A percentile compares a stretch with the other conserved stretches of the same genome.
Conservation (phyloP, 2,888 invertebrate genomes). For the Parnassius orleans region DNA sequence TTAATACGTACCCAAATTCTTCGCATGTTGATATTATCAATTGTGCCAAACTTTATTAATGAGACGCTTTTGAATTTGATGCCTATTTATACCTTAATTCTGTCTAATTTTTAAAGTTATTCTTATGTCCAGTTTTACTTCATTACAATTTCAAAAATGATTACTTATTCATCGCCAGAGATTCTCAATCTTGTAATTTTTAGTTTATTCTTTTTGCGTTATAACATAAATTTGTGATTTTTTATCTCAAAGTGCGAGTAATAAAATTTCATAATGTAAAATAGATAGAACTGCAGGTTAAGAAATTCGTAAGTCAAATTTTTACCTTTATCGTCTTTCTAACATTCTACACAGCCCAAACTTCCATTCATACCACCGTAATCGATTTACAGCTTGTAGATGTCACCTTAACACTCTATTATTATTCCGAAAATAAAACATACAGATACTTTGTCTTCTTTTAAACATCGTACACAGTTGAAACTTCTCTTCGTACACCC, state of each 20-base stretch:
- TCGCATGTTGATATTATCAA: constrained; percentile 31
- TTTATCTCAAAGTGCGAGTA: neutral
- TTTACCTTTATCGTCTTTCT: too few species aligned
- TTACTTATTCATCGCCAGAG: constrained; percentile 23
- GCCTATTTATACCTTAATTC: constrained; percentile 36
- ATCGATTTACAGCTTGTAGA: too few species aligned
- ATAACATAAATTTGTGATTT: constrained; percentile 18
- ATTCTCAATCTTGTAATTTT: constrained; percentile 25
- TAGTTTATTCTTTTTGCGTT: constrained; percentile 5
- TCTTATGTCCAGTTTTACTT: constrained; percentile 30
- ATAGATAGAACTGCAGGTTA: too few species aligned
- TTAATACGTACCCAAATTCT: constrained; percentile 31
- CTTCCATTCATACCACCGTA: too few species aligned
- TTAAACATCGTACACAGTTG: too few species aligned
- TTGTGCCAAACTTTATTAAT: constrained; percentile 29
- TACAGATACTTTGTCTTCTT: too few species aligned
- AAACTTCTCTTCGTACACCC: too few species aligned
- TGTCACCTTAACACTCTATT: too few species aligned
- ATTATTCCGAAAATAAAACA: too few species aligned
- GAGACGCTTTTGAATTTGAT: constrained; percentile 28
- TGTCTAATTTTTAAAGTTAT: constrained; percentile 32
- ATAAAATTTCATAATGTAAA: neutral
- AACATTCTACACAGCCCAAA: too few species aligned
- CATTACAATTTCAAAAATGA: constrained; percentile 27
- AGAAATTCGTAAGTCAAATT: too few species aligned